Percentiles rank a stretch among this genome's conserved stretches.
Evolutionary conservation across 2,797 vertebrate genomes (phyloP).

Genomic region (Hyperoplus lanceolatus): DNA sequence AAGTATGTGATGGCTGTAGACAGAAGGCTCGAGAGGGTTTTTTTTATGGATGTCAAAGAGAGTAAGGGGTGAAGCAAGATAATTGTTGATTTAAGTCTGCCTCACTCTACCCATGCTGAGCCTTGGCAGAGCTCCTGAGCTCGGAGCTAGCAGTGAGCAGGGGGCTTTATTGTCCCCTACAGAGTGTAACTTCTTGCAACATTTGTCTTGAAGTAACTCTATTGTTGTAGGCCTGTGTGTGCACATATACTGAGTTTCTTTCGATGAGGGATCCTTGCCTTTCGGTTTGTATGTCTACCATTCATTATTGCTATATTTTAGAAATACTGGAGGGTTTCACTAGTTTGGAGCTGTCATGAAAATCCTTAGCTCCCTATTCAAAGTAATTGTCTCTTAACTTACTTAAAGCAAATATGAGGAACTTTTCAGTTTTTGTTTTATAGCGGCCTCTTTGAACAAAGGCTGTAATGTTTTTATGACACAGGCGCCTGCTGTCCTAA

Average conservation of each 20-base stretch:
- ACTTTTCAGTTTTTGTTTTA: too few relatives aligned
- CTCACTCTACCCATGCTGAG: constrained; percentile 59
- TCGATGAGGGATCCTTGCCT: neutral
- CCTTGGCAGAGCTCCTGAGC: constrained; percentile 66
- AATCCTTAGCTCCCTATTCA: neutral
- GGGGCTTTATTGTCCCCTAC: constrained; percentile 67
- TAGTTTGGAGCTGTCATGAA: constrained; percentile 1
- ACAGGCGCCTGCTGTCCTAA: too few relatives aligned
- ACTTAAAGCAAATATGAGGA: too few relatives aligned
- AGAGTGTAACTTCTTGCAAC: constrained; percentile 37
- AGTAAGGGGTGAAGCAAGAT: constrained; percentile 52
- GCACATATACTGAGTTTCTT: constrained; percentile 6
- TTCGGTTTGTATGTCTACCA: constrained; percentile 5
- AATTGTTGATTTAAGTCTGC: constrained; percentile 68
- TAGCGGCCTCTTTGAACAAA: too few relatives aligned
- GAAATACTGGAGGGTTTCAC: constrained; percentile 4
- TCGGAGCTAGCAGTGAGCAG: constrained; percentile 52
- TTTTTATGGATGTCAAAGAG: constrained; percentile 28
- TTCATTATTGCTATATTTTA: constrained; percentile 29
- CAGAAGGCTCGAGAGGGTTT: neutral
- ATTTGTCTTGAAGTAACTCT: constrained; percentile 45
- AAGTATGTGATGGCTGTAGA: neutral
- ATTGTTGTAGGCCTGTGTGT: constrained; percentile 40
- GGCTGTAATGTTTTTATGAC: too few relatives aligned
- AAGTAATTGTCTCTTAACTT: neutral